Base-by-base conservation (phyloP, 2,797 vertebrate species). In the Aplochiton taeniatus region DNA sequence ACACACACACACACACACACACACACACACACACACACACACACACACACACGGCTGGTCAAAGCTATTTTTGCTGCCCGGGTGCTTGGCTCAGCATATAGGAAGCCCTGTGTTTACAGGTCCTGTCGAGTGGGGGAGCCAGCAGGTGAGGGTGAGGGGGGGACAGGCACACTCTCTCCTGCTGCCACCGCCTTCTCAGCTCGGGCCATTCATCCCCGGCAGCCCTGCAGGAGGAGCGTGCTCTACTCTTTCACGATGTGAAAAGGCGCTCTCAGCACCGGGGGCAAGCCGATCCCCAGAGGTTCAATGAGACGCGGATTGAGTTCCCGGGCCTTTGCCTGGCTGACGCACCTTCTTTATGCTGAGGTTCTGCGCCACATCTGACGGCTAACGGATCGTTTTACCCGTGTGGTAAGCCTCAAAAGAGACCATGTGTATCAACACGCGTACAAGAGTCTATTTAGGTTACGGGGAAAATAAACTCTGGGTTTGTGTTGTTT, bases 201-300 rank as follows among this genome's bases (percentile, higher is more conserved):
- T 84, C 75, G 74, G 74, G 70, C 70, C 75, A 86, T 87, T 88
- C 84, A 87, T 87, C 78, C 73, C 63, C 74, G 75, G 69, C 85
- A 68, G 81, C 85, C 89, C 83, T 82, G 76, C 73, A 68, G 65
- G n/a, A n/a, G n/a, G n/a, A n/a, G n/a, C n/a, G n/a, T n/a, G n/a
- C n/a, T n/a, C n/a, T 81, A 78, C 77, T 81, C 72, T 81, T 81
- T 88, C 75, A 75, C 58, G 63, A 66, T 70, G 63, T 86, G 79
- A 89, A 16, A 85, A 89, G 85, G 76, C 78, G 20, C 78, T 72
- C 86, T 87, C 68, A 79, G 77, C 64, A 66, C 62, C 59, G 79
- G 63, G 58, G 72, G 63, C 20, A 48, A 20, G n/a, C n/a, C n/a
- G n/a, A 46, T 55, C 52, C 57, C 16, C 49, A 44, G 45, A 49